Conservation (phyloP, 2,797 vertebrate genomes). For the Phalanger gymnotis region DNA sequence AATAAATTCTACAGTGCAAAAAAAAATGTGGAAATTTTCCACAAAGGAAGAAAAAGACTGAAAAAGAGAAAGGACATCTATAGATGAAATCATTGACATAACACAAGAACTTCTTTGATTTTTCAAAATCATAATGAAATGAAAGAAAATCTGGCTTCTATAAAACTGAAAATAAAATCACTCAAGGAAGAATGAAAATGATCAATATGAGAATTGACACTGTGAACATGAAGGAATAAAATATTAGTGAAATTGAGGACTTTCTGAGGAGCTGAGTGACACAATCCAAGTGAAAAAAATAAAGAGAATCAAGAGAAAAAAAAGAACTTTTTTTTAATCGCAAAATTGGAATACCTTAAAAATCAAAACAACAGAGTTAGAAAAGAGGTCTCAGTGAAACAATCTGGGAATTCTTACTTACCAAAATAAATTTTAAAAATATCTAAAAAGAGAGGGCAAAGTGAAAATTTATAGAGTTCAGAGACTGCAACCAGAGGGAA, state of each 20-base stretch:
- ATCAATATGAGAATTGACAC: background rate
- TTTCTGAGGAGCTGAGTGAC: background rate
- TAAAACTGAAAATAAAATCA: background rate
- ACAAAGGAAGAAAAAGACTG: background rate
- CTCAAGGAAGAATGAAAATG: background rate
- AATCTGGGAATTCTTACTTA: background rate
- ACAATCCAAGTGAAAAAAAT: background rate
- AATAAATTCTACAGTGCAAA: background rate
- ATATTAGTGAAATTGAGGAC: background rate
- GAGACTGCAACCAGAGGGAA: background rate
- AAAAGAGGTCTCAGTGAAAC: background rate
- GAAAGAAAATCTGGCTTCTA: background rate
- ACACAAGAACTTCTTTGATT: background rate
- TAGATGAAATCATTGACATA: background rate
- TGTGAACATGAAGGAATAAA: background rate
- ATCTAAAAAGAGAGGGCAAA: background rate
- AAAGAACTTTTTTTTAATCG: background rate
- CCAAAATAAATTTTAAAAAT: background rate
- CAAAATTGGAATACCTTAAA: background rate
- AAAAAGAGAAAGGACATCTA: background rate
- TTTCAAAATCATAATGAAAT: background rate
- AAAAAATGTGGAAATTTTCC: background rate
- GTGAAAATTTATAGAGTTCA: background rate
- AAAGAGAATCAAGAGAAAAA: background rate
- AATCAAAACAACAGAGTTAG: background rate